Conservation (phyloP, 2,113 vertebrate species). For the Ictalurus punctatus region DNA sequence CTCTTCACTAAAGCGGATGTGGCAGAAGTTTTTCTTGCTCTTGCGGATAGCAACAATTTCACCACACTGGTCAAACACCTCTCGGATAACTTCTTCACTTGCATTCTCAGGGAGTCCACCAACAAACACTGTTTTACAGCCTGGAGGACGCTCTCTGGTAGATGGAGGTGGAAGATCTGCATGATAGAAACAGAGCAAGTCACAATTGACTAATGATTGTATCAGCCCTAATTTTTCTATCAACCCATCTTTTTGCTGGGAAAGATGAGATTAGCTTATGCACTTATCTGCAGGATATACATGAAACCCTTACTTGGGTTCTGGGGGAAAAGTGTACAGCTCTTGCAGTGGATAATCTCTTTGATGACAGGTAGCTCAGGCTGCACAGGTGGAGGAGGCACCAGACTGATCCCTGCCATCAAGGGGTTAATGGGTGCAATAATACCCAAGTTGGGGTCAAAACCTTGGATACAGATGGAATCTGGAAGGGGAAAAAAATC, state of each 20-base stretch:
- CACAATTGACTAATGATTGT: background rate
- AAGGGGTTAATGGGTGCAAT: slow-evolving; percentile 89
- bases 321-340: slow-evolving; percentile 93
- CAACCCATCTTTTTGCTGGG: background rate
- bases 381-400: slow-evolving; percentile 79
- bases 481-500: slow-evolving; percentile 74
- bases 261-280: background rate
- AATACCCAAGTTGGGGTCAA: slow-evolving; percentile 87
- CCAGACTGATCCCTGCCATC: slow-evolving; percentile 86
- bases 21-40: slow-evolving; percentile 94
- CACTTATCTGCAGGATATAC: background rate
- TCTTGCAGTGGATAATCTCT: slow-evolving; percentile 96
- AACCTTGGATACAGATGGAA: slow-evolving; percentile 90
- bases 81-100: slow-evolving; percentile 85
- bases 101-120: slow-evolving; percentile 89
- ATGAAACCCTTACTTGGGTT: slow-evolving; percentile 88
- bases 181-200: background rate
- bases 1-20: slow-evolving; percentile 87
- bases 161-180: slow-evolving; percentile 88
- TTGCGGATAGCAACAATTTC: slow-evolving; percentile 88
- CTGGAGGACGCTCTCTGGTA: slow-evolving; percentile 86
- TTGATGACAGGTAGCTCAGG: slow-evolving; percentile 85
- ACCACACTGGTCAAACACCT: slow-evolving; percentile 89
- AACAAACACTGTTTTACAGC: slow-evolving; percentile 90
- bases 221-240: background rate